phyloP scores from a whole-genome alignment of 2,113 vertebrate genomes.

The Hippocampus comes region DNA sequence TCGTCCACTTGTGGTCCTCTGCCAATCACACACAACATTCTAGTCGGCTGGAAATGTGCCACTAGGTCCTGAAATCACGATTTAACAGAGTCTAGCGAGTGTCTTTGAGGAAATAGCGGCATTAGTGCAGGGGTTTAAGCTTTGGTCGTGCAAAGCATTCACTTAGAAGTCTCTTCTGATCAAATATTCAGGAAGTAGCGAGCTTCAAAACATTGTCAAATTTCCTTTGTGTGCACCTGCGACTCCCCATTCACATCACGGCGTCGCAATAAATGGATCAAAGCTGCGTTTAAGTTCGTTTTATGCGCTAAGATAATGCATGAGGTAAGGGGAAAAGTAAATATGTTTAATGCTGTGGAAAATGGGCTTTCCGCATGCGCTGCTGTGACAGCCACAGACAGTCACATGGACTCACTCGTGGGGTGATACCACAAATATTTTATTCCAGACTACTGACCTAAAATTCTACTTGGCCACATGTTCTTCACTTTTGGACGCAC shows the following conservation, averaged over 20 bases:
- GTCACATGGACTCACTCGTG: slow-evolving; percentile 23
- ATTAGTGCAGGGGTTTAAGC: slow-evolving; percentile 3
- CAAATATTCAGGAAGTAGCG: slow-evolving; percentile 31
- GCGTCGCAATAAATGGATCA: slow-evolving; percentile 23
- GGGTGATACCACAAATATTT: slow-evolving; percentile 15
- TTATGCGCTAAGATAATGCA: slow-evolving; percentile 37
- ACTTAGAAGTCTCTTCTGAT: slow-evolving; percentile 4
- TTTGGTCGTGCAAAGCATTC: background rate
- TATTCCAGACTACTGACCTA: slow-evolving; percentile 14
- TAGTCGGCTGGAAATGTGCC: background rate
- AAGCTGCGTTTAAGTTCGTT: slow-evolving; percentile 36
- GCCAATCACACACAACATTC: slow-evolving; percentile 7
- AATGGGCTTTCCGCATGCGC: slow-evolving; percentile 35
- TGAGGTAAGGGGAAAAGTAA: slow-evolving; percentile 29
- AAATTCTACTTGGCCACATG: slow-evolving; percentile 31
- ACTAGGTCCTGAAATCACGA: slow-evolving; percentile 13
- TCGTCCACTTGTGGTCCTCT: slow-evolving; percentile 39
- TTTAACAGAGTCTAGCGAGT: background rate
- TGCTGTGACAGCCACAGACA: slow-evolving; percentile 39
- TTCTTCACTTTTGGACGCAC: background rate
- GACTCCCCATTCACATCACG: slow-evolving; percentile 28
- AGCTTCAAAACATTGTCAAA: slow-evolving; percentile 28
- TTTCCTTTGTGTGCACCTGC: slow-evolving; percentile 30
- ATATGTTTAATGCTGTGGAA: slow-evolving; percentile 14
- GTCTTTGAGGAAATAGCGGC: slow-evolving; percentile 13